A percentile compares a stretch with the other conserved stretches of the same genome.
These are phyloP conservation scores for Cynopterus brachyotis DNA, from an alignment of 2,113 vertebrate genomes.

Conservation along the genomic window DNA sequence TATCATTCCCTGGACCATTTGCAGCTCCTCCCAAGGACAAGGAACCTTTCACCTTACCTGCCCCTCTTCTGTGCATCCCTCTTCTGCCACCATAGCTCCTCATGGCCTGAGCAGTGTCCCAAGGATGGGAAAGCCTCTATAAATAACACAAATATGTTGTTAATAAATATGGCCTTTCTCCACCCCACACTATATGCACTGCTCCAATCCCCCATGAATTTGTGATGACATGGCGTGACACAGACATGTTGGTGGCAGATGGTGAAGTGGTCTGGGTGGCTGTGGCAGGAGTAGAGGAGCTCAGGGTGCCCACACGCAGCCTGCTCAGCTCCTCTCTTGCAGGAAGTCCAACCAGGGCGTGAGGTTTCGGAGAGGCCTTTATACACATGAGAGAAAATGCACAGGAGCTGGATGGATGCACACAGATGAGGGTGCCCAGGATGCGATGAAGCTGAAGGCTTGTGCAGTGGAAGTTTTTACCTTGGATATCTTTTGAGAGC, in stretches of 20 bases:
- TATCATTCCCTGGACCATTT: background rate
- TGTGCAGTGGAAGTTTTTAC: background rate
- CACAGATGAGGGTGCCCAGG: background rate
- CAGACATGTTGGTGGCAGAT: background rate
- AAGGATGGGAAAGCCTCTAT: background rate
- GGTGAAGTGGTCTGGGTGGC: background rate
- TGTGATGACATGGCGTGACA: background rate
- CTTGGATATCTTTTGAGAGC: background rate
- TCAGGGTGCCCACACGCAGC: background rate
- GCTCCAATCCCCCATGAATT: background rate
- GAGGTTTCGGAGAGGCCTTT: background rate
- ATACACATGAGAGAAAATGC: background rate
- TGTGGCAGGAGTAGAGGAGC: background rate
- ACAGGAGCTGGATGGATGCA: background rate
- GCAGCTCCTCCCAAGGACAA: background rate
- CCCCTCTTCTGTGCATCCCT: background rate
- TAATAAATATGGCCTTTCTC: background rate
- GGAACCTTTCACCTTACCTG: background rate
- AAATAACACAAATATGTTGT: background rate
- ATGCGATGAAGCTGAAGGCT: background rate
- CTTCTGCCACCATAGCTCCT: background rate
- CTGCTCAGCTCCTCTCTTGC: background rate
- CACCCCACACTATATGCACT: fast-evolving
- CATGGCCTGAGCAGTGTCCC: background rate
- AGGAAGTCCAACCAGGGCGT: background rate